A percentile compares a stretch with the other conserved stretches of the same genome.
Evolutionary conservation across 2,888 invertebrate species (phyloP).

Genomic region (Tortricodes alternella): DNA sequence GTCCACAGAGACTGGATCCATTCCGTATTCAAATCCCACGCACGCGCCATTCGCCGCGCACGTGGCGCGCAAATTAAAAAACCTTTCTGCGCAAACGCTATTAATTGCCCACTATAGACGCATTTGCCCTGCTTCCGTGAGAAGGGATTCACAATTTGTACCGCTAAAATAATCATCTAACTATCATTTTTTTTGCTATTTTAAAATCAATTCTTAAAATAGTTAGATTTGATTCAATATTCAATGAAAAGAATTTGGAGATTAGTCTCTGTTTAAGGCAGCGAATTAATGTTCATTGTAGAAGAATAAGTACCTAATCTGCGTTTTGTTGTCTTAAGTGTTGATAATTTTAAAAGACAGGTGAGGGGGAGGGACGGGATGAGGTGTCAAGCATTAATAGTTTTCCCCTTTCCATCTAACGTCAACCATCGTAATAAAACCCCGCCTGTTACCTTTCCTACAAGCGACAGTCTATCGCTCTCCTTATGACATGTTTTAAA

Average conservation of each 20-base stretch:
- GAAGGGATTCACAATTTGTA: constrained; percentile 12
- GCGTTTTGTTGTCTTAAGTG: constrained; percentile 19
- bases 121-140: constrained; percentile 42
- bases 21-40: constrained; percentile 32
- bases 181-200: neutral
- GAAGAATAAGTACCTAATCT: too few species aligned
- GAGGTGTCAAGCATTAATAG: too few species aligned
- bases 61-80: constrained; percentile 77
- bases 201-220: neutral
- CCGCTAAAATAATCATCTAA: neutral
- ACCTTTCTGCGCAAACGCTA: constrained; percentile 64
- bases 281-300: neutral
- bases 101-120: constrained; percentile 63
- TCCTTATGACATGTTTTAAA: too few species aligned
- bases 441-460: too few species aligned
- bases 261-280: neutral
- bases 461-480: too few species aligned
- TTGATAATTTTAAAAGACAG: constrained; percentile 9
- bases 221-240: neutral
- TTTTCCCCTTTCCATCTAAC: too few species aligned
- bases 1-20: constrained; percentile 23
- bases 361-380: neutral
- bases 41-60: constrained; percentile 72
- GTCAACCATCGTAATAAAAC: too few species aligned
- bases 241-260: neutral